These are phyloP conservation scores for Alouatta palliata DNA, from an alignment of 2,113 vertebrate genomes.

Conservation along the genomic window DNA sequence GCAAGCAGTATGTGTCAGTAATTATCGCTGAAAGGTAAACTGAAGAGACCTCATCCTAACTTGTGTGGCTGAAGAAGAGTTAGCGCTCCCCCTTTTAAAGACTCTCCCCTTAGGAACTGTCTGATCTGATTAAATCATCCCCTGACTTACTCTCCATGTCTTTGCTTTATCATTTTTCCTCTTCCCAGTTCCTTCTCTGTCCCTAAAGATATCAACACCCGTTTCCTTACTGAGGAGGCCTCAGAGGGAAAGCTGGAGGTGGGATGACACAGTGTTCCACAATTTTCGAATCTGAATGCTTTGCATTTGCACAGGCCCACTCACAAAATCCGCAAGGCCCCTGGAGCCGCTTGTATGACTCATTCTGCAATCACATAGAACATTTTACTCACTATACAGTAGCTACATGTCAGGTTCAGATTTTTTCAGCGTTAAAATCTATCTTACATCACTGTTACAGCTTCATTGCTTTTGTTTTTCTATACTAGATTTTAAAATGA, in stretches of 20 bases:
- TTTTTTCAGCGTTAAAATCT: not conserved
- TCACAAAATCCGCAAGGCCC: not conserved
- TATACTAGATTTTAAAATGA: conserved; percentile 8
- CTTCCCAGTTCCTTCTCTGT: not conserved
- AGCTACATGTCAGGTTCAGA: not conserved
- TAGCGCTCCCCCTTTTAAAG: not conserved
- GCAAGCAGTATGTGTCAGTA: not conserved
- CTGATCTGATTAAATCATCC: not conserved
- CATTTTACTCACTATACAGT: not conserved
- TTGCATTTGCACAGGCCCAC: not conserved
- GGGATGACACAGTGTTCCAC: not conserved
- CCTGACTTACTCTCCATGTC: not conserved
- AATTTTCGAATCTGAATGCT: not conserved
- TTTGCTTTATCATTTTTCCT: not conserved
- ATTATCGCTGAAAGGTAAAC: not conserved
- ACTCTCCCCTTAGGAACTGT: not conserved
- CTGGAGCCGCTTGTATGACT: not conserved
- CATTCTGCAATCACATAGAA: not conserved
- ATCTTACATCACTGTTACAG: not conserved
- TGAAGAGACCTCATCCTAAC: not conserved
- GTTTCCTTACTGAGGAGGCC: not conserved
- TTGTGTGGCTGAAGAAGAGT: not conserved
- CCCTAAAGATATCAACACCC: not conserved
- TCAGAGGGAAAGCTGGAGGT: not conserved
- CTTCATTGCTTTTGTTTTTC: not conserved